Evolutionary conservation across 2,888 invertebrate species (phyloP), one percentile per base, ranked within the genome.

Genomic region (Nomada fabriciana): DNA sequence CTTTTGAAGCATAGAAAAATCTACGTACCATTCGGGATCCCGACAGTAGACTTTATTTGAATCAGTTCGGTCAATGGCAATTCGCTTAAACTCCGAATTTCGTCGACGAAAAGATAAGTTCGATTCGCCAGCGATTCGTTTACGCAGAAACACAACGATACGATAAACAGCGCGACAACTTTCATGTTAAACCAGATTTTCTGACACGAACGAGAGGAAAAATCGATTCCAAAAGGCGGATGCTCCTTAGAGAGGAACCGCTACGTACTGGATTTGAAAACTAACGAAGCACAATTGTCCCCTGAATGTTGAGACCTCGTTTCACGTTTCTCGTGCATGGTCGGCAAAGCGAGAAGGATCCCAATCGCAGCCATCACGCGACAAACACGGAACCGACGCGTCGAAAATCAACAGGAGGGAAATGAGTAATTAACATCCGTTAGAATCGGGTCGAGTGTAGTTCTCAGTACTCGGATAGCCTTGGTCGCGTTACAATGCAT

Each of bases 21-120:
- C 88, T 73, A 92, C 57, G 13, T 57, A 23, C 92, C 87, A 60
- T 82, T 76, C 36, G 87, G 88, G 5, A 80, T 84, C 9, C 85
- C 79, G 70, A 95, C 83, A 91, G 95, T 90, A 88, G 94, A 93
- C 94, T 95, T 95, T 2, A 97, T 94, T 79, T 95, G 94, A n/a
- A 97, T 93, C 42, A 97, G 94, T 88, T 96, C 96, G 3, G 96
- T 95, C 80, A 97, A 89, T 2, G 97, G 96, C 69, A 97, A 92
- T 90, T 97, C 96, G 90, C 96, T 96, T 50, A 97, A 94, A 72
- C 95, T 95, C 88, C 89, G 88, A n/a, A 94, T 86, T 79, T 93
- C 93, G 20, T 93, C 88, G 1, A 84, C 43, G 69, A 91, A 90
- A 60, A 91, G 85, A 23, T 50, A 55, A 10, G 88, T 88, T 67